Evolutionary conservation across 2,888 invertebrate species (phyloP).

Genomic region (Coleophora flavipennella): DNA sequence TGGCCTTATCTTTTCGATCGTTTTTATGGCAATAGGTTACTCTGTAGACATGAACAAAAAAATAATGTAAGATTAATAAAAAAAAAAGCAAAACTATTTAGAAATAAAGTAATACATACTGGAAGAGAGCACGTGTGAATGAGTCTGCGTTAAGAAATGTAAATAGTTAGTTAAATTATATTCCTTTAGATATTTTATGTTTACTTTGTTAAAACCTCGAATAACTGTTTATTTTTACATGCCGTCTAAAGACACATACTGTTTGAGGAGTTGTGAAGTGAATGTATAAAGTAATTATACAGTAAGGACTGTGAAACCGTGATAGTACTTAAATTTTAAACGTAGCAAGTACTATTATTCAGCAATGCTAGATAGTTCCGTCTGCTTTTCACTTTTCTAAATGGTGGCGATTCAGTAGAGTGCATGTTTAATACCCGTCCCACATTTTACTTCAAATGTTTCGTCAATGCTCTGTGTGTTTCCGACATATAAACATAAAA

Average conservation of each 20-base stretch:
- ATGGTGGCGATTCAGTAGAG: not conserved
- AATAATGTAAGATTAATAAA: constrained; percentile 3
- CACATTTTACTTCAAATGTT: no score
- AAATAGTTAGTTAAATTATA: constrained; percentile 46
- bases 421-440: not conserved
- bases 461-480: no score
- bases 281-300: constrained; percentile 1
- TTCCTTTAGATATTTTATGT: constrained; percentile 38
- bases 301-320: constrained; percentile 46
- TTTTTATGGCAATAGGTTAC: constrained; percentile 26
- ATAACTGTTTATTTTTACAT: constrained; percentile 1
- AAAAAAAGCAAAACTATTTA: not conserved
- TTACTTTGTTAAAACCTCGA: constrained; percentile 24
- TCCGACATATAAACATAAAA: no score
- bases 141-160: constrained; percentile 19
- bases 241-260: constrained; percentile 1
- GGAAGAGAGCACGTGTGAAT: constrained; percentile 4
- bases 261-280: constrained; percentile 10
- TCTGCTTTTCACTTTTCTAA: constrained; percentile 15
- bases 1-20: constrained; percentile 52
- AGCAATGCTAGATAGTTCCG: constrained; percentile 39
- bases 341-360: constrained; percentile 31
- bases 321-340: constrained; percentile 56
- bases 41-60: constrained; percentile 25
- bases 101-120: not conserved